phyloP scores from a whole-genome alignment of 2,888 invertebrate genomes.

The Mesoligia furuncula region DNA sequence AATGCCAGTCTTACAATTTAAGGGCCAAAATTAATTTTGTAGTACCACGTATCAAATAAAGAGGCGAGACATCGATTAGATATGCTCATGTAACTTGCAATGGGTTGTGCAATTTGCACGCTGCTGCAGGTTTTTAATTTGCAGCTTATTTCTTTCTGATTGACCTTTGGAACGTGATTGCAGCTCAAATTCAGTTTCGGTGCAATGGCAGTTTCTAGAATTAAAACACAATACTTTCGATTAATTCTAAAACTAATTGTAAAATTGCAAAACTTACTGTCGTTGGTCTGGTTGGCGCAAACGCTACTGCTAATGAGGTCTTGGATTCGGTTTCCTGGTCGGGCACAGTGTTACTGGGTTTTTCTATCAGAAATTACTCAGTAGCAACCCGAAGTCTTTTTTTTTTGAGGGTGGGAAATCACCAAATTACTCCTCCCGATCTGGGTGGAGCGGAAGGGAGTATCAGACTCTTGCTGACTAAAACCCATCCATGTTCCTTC shows the following conservation, averaged over 20 bases:
- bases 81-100: conserved; percentile 37
- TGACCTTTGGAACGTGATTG: conserved; percentile 27
- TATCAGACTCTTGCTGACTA: too few species aligned
- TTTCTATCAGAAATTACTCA: background rate
- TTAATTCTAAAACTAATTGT: background rate
- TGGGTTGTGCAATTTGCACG: conserved; percentile 42
- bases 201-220: conserved; percentile 12
- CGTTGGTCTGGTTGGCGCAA: background rate
- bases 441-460: background rate
- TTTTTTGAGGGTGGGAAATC: too few species aligned
- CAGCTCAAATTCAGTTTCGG: background rate
- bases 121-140: conserved; percentile 18
- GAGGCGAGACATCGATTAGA: conserved; percentile 42
- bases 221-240: background rate
- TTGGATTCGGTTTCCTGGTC: background rate
- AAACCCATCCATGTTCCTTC: too few species aligned
- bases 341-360: background rate
- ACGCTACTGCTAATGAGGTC: too few species aligned
- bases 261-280: background rate
- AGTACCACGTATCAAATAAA: conserved; percentile 38
- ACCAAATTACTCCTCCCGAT: too few species aligned
- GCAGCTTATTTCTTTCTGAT: conserved; percentile 19
- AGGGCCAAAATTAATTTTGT: conserved; percentile 55
- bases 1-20: conserved; percentile 36
- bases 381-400: background rate